phyloP scores from a whole-genome alignment of 2,113 vertebrate species.

The Ammodytes marinus region DNA sequence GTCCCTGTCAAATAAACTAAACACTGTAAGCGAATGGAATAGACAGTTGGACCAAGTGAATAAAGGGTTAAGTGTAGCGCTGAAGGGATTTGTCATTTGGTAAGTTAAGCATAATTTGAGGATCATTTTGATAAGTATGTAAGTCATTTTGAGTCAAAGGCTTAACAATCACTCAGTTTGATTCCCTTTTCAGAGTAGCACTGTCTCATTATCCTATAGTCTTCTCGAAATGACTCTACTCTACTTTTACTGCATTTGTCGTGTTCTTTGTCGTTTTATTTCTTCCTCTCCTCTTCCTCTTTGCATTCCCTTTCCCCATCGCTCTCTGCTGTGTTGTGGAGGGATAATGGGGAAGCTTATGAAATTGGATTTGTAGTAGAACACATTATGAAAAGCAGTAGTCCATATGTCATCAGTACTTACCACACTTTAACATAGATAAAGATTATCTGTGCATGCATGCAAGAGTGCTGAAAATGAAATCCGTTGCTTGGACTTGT shows the following conservation, averaged over 20 bases:
- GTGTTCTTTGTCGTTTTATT: not conserved
- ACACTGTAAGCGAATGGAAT: not conserved
- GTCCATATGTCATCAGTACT: not conserved
- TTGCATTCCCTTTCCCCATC: not conserved
- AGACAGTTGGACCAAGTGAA: not conserved
- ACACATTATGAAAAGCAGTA: not conserved
- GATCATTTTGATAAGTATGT: not conserved
- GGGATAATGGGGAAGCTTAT: not conserved
- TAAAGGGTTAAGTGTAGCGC: not conserved
- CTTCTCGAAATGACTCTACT: not conserved
- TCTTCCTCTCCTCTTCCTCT: not conserved
- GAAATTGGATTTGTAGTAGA: not conserved
- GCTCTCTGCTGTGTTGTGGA: not conserved
- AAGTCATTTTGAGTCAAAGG: not conserved
- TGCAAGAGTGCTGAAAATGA: not conserved
- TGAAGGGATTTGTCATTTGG: not conserved
- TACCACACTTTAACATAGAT: not conserved
- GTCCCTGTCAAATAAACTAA: conserved; percentile 10
- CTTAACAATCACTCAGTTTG: not conserved
- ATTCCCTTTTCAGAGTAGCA: not conserved
- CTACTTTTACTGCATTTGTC: not conserved
- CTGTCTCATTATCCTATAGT: not conserved
- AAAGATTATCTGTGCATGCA: not conserved
- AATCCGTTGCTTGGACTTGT: not conserved
- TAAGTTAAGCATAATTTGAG: not conserved